Evolutionary conservation across 1,140 invertebrate species (phyloP).

Genomic region (Cardiocondyla obscurior): DNA sequence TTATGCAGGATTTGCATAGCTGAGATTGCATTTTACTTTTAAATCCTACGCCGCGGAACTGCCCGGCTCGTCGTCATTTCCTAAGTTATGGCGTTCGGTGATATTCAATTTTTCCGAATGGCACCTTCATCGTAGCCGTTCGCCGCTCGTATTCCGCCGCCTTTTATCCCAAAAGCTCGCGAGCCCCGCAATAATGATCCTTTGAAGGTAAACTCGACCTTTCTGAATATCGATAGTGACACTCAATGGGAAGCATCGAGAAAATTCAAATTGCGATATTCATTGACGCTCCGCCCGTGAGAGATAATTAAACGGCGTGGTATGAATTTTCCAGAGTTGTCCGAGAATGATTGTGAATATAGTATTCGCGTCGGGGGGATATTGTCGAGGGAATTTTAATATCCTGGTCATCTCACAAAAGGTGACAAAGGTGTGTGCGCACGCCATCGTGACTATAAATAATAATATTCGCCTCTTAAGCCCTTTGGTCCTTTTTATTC

Average conservation of each 20-base stretch:
- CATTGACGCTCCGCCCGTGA: slow-evolving; percentile 40
- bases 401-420: neutral
- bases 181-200: slow-evolving; percentile 60
- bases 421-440: neutral
- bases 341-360: slow-evolving; percentile 32
- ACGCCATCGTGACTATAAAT: neutral
- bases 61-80: slow-evolving; percentile 61
- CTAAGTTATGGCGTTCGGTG: slow-evolving; percentile 60
- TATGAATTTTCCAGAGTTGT: slow-evolving; percentile 46
- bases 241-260: slow-evolving; percentile 36
- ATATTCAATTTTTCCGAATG: slow-evolving; percentile 71
- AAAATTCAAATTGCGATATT: slow-evolving; percentile 53
- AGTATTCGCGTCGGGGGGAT: slow-evolving; percentile 21
- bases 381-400: slow-evolving; percentile 41
- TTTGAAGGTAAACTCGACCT: slow-evolving; percentile 52
- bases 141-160: slow-evolving; percentile 11
- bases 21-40: slow-evolving; percentile 76
- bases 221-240: slow-evolving; percentile 62
- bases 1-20: slow-evolving; percentile 70
- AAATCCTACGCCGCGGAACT: slow-evolving; percentile 64
- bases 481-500: neutral
- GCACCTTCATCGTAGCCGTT: slow-evolving; percentile 28
- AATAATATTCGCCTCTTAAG: slow-evolving; percentile 5
- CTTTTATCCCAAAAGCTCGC: slow-evolving; percentile 58
- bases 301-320: slow-evolving; percentile 43